Evolutionary conservation across 2,888 invertebrate species (phyloP), one percentile per base, ranked within the genome.

Genomic region (Pycnomerus fuliginosus): DNA sequence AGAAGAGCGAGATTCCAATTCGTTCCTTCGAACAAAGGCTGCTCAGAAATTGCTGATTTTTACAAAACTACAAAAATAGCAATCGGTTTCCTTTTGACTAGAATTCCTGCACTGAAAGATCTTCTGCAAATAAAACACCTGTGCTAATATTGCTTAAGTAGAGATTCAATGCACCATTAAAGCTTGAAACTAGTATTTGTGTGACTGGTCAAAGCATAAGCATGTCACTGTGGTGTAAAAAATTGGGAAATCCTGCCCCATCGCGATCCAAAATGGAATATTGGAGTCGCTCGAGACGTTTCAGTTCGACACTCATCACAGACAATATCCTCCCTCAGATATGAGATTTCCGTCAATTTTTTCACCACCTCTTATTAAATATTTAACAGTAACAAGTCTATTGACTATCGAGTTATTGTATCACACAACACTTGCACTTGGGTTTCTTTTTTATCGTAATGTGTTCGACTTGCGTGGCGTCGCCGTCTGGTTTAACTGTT

Each of bases 391-490:
- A 63, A 62, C 58, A 62, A 61, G 59, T 62, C 64, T 37, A 52
- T 50, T 48, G 50, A 42, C 49, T 52, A 41, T 28, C 25, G 40
- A 56, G 51, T 82, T 90, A 92, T 84, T 92, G 91, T 72, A 92
- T 80, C 71, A 89, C 89, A 80, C 94, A 94, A 80, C 93, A 93
- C 74, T 90, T 87, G 83, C 92, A 92, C 79, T 91, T 92, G 75
- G 89, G 90, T 78, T 92, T 93, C 81, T 93, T 93, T 80, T 93
- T 92, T 70, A 93, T 83, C 70, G 89, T 87, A 68, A 94, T 90
- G 74, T 89, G 91, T 74, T 93, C 93, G 56, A 91, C 88, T 74
- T 90, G 90, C 65, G 78, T 77, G 51, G 80, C 80, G 61, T 81
- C 82, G 24, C 65, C 69, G 48, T 87, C 85, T 62, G 85, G 86